phyloP scores from a whole-genome alignment of 2,888 invertebrate genomes.

The Cephus spinipes region DNA sequence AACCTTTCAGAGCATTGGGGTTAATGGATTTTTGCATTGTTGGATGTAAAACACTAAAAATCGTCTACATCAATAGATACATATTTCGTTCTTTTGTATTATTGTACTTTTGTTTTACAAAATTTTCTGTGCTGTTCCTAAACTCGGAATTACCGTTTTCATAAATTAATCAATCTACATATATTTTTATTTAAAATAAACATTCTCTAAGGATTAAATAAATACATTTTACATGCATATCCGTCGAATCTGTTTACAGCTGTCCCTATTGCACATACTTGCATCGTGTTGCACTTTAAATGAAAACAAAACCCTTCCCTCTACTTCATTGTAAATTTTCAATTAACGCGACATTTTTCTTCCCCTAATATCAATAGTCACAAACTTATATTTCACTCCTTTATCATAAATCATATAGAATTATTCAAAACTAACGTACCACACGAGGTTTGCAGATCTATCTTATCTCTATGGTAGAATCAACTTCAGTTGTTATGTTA shows the following conservation, averaged over 20 bases:
- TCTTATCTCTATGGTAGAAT: neutral
- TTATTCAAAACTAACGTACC: neutral
- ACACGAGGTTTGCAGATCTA: neutral
- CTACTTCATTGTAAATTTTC: neutral
- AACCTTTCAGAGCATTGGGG: neutral
- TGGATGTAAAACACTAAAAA: neutral
- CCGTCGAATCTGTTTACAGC: neutral
- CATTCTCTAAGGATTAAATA: neutral
- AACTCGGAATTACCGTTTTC: neutral
- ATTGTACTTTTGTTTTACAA: too few species aligned
- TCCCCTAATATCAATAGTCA: neutral
- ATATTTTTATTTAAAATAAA: neutral
- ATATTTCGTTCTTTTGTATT: neutral
- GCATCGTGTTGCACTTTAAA: neutral
- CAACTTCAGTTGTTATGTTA: neutral
- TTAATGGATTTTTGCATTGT: neutral
- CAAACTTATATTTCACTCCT: neutral
- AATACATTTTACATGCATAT: neutral
- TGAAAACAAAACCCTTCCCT: neutral
- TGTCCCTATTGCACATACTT: neutral
- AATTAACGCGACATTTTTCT: neutral
- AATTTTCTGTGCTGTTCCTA: neutral
- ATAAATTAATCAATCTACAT: neutral
- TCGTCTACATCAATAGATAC: neutral
- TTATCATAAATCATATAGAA: neutral